Evolutionary conservation across 2,888 invertebrate species (phyloP), one percentile per base, ranked within the genome.

Genomic region (Drosophila hamatofila): DNA sequence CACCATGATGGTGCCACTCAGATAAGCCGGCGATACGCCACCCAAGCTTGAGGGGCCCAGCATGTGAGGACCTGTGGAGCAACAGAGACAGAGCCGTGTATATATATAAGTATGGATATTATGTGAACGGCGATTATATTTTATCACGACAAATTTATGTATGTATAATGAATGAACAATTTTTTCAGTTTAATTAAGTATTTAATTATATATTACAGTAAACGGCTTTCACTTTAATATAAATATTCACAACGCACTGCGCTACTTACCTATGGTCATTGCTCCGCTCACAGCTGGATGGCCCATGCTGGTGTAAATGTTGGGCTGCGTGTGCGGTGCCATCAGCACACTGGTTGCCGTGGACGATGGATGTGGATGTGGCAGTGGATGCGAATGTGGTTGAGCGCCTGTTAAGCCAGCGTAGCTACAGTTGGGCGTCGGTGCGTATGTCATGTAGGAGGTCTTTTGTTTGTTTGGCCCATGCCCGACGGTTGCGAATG

Each of bases 381-480:
- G 18, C 25, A 84, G 25, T 39, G 33, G 51, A 52, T 33, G 51
- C 18, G 49, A 18, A n/a, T 85, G 85, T 71, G 90, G 84, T 59
- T 71, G 86, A 54, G 72, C 64, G 83, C 85, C 71, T 18, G 88
- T 83, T 57, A 92, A 73, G 67, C 90, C 90, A 56, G 89, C 91
- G 73, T 92, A 92, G 72, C 89, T 89, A 73, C 90, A 91, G 73
- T 82, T 90, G 59, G 91, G 91, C 63, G 92, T 91, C 57, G 92
- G 92, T 63, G 92, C 92, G 83, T 92, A 92, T 72, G 92, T 90
- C 88, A 92, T 91, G 70, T 92, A 92, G 57, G 90, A 92, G 57
- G 90, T 91, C 91, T 86, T 74, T 79, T 84, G 80, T 79, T 72
- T 78, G 71, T 83, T 63, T 57, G 61, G 60, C 18, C 52, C 65